Conservation (phyloP, 2,888 invertebrate genomes). For the Ethmia dodecea region DNA sequence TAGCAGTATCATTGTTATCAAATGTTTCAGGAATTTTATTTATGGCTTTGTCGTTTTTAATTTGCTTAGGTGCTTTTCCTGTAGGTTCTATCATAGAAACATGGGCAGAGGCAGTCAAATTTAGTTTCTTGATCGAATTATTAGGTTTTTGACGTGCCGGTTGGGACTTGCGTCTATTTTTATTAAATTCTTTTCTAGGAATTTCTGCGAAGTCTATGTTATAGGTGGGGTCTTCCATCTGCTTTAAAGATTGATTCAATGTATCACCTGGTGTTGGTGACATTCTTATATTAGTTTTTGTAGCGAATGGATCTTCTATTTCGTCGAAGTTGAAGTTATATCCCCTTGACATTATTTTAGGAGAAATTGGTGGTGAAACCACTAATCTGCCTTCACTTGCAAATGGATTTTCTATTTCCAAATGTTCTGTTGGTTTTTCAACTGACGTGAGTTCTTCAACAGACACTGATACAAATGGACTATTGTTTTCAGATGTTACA, state of each 20-base stretch:
- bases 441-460: conserved; percentile 23
- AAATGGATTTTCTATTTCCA: conserved; percentile 25
- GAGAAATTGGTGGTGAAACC: conserved; percentile 39
- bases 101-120: conserved; percentile 29
- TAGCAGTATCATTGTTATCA: too few species aligned
- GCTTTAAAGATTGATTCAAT: conserved; percentile 18
- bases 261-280: conserved; percentile 39
- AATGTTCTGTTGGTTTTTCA: conserved; percentile 14
- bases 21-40: too few species aligned
- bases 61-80: too few species aligned
- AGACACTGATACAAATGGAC: conserved; percentile 45
- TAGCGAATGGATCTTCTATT: conserved; percentile 58
- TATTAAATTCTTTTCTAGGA: conserved; percentile 24
- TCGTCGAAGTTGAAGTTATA: conserved; percentile 65
- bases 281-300: conserved; percentile 49
- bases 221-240: conserved; percentile 14
- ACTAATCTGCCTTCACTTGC: conserved; percentile 22
- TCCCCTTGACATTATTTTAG: conserved; percentile 50
- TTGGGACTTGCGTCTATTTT: conserved; percentile 44
- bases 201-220: conserved; percentile 15
- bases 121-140: conserved; percentile 33
- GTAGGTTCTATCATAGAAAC: not conserved
- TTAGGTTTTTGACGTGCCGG: conserved; percentile 31
- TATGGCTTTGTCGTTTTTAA: too few species aligned
- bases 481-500: conserved; percentile 41